phyloP scores from a whole-genome alignment of 64 coral and sea anemone species.

The Orbicella faveolata region DNA sequence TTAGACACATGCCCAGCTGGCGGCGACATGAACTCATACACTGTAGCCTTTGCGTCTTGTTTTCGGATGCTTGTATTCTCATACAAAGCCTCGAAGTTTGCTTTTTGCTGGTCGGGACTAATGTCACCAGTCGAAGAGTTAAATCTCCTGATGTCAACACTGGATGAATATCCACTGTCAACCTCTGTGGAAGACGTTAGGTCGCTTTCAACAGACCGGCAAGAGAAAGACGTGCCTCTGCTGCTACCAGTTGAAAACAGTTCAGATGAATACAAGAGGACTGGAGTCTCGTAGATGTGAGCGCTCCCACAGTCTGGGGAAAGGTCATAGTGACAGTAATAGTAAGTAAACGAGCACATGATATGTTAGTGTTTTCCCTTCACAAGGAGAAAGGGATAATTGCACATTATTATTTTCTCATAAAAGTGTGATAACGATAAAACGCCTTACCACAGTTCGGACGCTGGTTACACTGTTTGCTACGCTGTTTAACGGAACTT shows the following conservation, averaged over 20 bases:
- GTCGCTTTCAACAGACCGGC: conserved; percentile 72
- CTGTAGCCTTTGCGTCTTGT: background rate
- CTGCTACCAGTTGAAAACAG: background rate
- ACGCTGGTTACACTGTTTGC: background rate
- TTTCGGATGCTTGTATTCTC: conserved; percentile 25
- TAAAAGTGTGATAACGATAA: background rate
- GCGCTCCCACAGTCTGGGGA: conserved; percentile 66
- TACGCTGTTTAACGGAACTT: background rate
- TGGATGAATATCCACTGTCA: conserved; percentile 89
- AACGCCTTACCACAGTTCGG: conserved; percentile 15
- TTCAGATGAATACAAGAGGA: conserved; percentile 31
- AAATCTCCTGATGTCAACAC: conserved; percentile 44
- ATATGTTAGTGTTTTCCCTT: too few relatives aligned
- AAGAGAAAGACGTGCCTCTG: conserved; percentile 11
- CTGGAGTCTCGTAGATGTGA: conserved; percentile 78
- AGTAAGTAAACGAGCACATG: background rate
- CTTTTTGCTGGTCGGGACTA: background rate
- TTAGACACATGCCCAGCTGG: background rate
- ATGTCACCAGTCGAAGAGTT: conserved; percentile 21
- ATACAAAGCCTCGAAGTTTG: conserved; percentile 5
- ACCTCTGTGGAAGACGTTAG: conserved; percentile 58
- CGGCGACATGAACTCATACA: background rate
- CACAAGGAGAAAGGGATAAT: too few relatives aligned
- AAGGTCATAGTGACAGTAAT: background rate
- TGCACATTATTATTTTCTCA: too few relatives aligned